Base-by-base conservation (phyloP, 2,797 vertebrate genomes). In the Mus spretus region DNA sequence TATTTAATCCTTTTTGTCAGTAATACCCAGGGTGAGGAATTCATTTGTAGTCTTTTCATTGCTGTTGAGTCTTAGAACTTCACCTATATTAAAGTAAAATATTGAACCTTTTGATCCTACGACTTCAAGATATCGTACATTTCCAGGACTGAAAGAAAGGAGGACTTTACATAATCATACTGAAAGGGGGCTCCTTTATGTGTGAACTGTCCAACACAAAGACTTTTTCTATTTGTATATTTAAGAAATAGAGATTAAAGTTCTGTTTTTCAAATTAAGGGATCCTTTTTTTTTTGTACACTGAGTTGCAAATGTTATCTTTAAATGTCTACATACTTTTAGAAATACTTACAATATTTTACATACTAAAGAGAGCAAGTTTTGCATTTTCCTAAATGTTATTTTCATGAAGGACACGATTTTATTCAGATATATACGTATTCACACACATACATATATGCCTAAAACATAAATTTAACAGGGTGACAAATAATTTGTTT, bases 1-100 rank as follows among this genome's bases (percentile, higher is more conserved):
- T 95, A 92, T 96, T 96, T 95, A 97, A 97, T 96, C 90, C 67
- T 85, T 96, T 96, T 90, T 96, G 90, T 95, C 82, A 86, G 88
- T 93, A 95, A 96, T 89, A 97, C 50, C 82, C 50, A 92, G 78
- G 74, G 89, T 97, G 85, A 96, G 94, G 57, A 93, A 97, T 96
- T 94, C 88, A 92, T 96, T 83, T 96, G 61, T 94, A 95, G 50
- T 70, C 89, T 92, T 96, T 93, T 74, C 17, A 78, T 83, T 94
- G 10, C 70, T 91, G 31, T 91, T 91, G 89, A 92, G 59, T 88
- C 84, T 96, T 95, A 91, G 31, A 94, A 82, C 11, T 47, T 92
- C 81, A 95, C 67, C 74, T 85, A 44, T 92, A 92, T 86, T 97
- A 91, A 95, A 95, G 44, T 37, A 87, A 88, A 93, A 63, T 92